Evolutionary conservation across 1,140 invertebrate species (phyloP).

Genomic region (Hypsibius dujardini): DNA sequence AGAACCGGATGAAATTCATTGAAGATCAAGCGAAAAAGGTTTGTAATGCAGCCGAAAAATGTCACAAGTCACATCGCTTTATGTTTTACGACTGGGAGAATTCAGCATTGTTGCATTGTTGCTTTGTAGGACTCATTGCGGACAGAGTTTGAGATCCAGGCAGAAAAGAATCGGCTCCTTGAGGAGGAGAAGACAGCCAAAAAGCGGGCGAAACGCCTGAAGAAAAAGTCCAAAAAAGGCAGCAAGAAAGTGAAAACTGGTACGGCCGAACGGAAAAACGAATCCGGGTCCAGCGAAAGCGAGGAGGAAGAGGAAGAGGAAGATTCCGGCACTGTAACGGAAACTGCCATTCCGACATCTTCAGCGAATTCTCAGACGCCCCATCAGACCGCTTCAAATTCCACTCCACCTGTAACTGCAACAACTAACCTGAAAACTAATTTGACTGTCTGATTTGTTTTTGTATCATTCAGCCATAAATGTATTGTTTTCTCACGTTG

Average conservation of each 20-base stretch:
- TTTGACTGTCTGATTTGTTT: no score
- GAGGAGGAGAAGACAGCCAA: slow-evolving; percentile 65
- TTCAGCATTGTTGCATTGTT: slow-evolving; percentile 14
- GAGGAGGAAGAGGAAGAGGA: slow-evolving; percentile 13
- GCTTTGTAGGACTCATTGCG: slow-evolving; percentile 48
- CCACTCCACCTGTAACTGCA: no score
- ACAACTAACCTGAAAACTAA: no score
- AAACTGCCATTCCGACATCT: no score
- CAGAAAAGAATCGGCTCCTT: slow-evolving; percentile 55
- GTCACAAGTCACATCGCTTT: no score
- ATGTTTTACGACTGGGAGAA: neutral
- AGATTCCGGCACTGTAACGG: no score
- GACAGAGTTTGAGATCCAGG: slow-evolving; percentile 56
- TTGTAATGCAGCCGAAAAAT: no score
- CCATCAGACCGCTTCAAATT: no score
- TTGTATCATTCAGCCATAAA: no score
- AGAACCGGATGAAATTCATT: slow-evolving; percentile 77
- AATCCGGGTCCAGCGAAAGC: slow-evolving; percentile 19
- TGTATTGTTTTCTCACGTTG: no score
- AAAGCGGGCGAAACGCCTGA: slow-evolving; percentile 60
- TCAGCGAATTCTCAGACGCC: no score
- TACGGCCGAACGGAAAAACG: slow-evolving; percentile 24
- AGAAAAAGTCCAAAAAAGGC: slow-evolving; percentile 48
- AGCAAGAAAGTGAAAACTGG: slow-evolving; percentile 34
- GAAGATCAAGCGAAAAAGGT: slow-evolving; percentile 68